phyloP scores from a whole-genome alignment of 2,797 vertebrate genomes.

The Fistularia commersonii region DNA sequence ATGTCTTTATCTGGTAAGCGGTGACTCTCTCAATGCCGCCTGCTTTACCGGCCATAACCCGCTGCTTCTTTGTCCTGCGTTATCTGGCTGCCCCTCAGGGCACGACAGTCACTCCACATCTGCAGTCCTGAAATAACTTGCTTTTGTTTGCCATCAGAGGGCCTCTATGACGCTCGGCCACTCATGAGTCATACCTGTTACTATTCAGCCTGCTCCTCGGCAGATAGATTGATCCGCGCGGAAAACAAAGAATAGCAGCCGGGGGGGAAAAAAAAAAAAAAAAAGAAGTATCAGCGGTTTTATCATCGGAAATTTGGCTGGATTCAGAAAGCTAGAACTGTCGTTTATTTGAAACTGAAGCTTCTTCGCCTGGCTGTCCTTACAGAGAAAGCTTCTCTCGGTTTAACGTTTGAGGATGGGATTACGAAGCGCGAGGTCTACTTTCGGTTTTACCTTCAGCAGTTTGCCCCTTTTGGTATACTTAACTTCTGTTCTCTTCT shows the following conservation, averaged over 20 bases:
- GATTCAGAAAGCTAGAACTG: constrained; percentile 10
- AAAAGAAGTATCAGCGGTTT: too few species aligned
- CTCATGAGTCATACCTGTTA: constrained; percentile 11
- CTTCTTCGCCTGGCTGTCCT: constrained; percentile 13
- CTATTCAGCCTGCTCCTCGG: constrained; percentile 6
- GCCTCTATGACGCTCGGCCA: constrained; percentile 6
- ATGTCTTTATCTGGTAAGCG: constrained; percentile 96
- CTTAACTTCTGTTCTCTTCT: constrained; percentile 66
- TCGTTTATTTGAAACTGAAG: constrained; percentile 28
- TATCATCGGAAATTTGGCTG: too few species aligned
- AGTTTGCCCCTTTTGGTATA: constrained; percentile 39
- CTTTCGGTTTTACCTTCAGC: constrained; percentile 53
- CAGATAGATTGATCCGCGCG: neutral
- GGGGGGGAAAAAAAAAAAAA: too few species aligned
- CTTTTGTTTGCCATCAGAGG: constrained; percentile 31
- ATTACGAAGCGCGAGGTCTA: constrained; percentile 40
- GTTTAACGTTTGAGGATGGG: constrained; percentile 30
- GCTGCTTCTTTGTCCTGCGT: constrained; percentile 48
- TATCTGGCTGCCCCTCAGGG: constrained; percentile 44
- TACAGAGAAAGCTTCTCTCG: constrained; percentile 17
- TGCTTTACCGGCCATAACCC: constrained; percentile 38
- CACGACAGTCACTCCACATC: constrained; percentile 25
- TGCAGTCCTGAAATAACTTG: constrained; percentile 34
- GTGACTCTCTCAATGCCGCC: constrained; percentile 24
- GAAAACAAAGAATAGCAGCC: too few species aligned